Base-by-base conservation (phyloP, 2,113 vertebrate species). In the Serilophus lunatus region DNA sequence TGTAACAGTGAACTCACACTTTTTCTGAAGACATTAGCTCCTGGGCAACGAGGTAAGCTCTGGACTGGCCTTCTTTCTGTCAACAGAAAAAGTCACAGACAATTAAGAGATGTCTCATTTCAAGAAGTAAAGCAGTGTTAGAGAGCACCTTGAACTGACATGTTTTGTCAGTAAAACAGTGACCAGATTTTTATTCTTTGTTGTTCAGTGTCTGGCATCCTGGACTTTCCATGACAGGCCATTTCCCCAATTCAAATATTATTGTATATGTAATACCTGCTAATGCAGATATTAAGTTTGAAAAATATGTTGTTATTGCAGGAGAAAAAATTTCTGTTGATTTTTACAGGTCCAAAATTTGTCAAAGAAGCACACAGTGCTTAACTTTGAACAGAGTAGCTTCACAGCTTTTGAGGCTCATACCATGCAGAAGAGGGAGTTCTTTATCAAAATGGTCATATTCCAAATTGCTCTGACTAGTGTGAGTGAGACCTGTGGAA, bases 1-100 rank as follows among this genome's bases (percentile, higher is more conserved):
- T 64, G 36, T 68, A 36, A 63, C 68, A 82, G 28, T 57, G 61
- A 77, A 99, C 99, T 99, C 96, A 99, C 99, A 33, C 51, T 98
- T 98, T 98, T 97, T 99, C 99, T 10, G 99, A 98, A 78, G 98
- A 98, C 96, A 98, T 91, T 92, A 99, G 97, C 35, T 99, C 98
- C 95, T 99, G 98, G 11, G 98, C 98, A 9, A 99, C 97, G 92
- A 98, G 97, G 57, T 98, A 98, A 56, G 99, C 98, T 97, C 98
- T 98, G 83, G 98, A 98, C 82, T 98, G 98, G 72, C 98, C 99
- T 35, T 99, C 98, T 97, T 98, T 98, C 99, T 99, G 98, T 50
- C 49, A 96, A 97, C 95, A 96, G 78, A 97, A 98, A 82, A 94
- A 94, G 26, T 3, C 51, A 77, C 33, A 54, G 35, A 36, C 15